phyloP scores from a whole-genome alignment of 2,888 invertebrate genomes.

The Caenorhabditis becei region DNA sequence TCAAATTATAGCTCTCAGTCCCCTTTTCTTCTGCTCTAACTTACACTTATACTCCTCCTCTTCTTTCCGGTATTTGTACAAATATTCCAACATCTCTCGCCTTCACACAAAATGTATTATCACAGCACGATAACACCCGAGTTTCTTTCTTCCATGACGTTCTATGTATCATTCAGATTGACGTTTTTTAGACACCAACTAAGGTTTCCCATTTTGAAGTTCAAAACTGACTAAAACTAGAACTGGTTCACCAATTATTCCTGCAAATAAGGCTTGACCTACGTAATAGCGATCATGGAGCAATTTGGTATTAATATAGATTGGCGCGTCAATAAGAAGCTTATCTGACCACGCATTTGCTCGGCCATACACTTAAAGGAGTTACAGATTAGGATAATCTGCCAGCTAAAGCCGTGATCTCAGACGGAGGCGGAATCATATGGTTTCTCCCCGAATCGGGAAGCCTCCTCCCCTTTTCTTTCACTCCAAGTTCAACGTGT shows the following conservation, averaged over 20 bases:
- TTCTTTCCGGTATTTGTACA: neutral
- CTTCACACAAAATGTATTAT: slow-evolving; percentile 14
- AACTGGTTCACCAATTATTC: slow-evolving; percentile 20
- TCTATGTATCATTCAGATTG: slow-evolving; percentile 16
- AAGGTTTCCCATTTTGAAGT: slow-evolving; percentile 27
- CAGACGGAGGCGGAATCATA: too few species aligned
- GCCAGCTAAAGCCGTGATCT: neutral
- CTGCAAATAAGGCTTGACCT: slow-evolving; percentile 20
- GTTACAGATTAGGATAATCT: slow-evolving; percentile 38
- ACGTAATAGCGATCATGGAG: slow-evolving; percentile 34
- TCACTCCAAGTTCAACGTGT: neutral
- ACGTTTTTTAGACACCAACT: slow-evolving; percentile 34
- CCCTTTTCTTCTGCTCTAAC: neutral
- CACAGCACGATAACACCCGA: slow-evolving; percentile 6
- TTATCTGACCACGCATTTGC: slow-evolving; percentile 1
- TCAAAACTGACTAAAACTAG: neutral
- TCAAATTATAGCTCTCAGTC: neutral
- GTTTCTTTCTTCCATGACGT: slow-evolving; percentile 6
- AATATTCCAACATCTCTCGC: neutral
- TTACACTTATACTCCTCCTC: neutral
- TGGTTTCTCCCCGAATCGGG: neutral
- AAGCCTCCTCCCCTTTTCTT: neutral
- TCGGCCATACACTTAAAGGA: neutral
- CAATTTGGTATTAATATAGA: slow-evolving; percentile 21
- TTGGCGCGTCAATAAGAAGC: neutral